Evolutionary conservation across 2,888 invertebrate species (phyloP).

Genomic region (Conomelus anceps): DNA sequence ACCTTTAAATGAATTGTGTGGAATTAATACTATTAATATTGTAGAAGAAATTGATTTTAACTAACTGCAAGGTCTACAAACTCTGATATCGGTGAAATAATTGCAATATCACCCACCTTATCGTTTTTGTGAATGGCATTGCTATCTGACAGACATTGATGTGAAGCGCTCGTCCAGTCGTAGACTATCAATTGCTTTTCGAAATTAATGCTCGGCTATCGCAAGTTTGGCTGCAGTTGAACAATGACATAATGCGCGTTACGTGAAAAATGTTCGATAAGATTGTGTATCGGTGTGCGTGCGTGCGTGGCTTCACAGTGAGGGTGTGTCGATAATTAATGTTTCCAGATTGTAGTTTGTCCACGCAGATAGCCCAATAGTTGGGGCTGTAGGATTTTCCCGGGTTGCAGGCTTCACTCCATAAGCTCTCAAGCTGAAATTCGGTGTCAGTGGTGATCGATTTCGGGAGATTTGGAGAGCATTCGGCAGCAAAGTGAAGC

Average conservation of each 20-base stretch:
- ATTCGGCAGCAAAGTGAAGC: not conserved
- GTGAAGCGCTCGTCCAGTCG: not conserved
- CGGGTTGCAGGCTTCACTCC: not conserved
- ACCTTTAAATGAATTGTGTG: not conserved
- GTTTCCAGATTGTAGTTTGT: not conserved
- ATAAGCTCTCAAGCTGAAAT: not conserved
- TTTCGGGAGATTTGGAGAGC: no score
- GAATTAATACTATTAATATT: not conserved
- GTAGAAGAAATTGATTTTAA: not conserved
- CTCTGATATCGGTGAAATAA: not conserved
- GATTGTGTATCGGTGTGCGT: not conserved
- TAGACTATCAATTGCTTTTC: not conserved
- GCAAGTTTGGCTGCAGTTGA: not conserved
- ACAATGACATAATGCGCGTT: not conserved
- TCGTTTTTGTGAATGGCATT: not conserved
- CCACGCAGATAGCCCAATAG: not conserved
- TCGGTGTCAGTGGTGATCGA: no score
- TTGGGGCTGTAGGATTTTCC: not conserved
- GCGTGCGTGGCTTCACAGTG: not conserved
- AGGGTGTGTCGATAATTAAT: not conserved
- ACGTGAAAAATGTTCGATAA: not conserved
- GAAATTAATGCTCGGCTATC: not conserved
- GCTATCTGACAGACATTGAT: not conserved
- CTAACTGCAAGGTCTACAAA: not conserved
- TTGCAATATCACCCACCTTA: not conserved